Evolutionary conservation across 30 jellyfish, hydroid and myxozoan species (phyloP).

Genomic region (Hydra vulgaris): DNA sequence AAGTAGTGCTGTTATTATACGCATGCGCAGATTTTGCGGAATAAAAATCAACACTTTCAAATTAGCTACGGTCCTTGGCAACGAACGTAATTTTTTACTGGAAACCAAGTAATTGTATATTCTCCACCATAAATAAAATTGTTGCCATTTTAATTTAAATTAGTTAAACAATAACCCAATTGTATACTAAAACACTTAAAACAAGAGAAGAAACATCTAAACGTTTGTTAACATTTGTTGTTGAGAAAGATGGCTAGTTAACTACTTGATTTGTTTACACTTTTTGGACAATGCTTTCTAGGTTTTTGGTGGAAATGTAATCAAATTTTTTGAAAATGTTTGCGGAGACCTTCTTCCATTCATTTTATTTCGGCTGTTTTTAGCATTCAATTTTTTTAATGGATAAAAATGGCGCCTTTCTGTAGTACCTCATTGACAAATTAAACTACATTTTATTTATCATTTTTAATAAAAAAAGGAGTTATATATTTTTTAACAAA

Average conservation of each 20-base stretch:
- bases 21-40: not conserved
- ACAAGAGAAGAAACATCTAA: not conserved
- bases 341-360: not conserved
- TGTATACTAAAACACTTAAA: not conserved
- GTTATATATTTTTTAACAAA: not conserved
- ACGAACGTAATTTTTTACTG: not conserved
- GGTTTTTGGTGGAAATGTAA: not conserved
- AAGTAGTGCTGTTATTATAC: not conserved
- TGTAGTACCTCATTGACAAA: not conserved
- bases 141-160: not conserved
- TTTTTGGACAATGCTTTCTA: not conserved
- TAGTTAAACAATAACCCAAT: not conserved
- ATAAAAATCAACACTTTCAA: not conserved
- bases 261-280: not conserved
- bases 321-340: not conserved
- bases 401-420: not conserved
- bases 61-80: not conserved
- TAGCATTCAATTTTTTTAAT: not conserved
- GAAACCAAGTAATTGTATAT: not conserved
- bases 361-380: not conserved
- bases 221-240: not conserved
- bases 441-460: not conserved
- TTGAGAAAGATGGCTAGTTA: not conserved
- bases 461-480: not conserved
- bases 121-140: not conserved